Percentiles rank a stretch among this genome's conserved stretches.
phyloP scores from a whole-genome alignment of 2,888 invertebrate genomes.

The Lasioglossum figueresi region DNA sequence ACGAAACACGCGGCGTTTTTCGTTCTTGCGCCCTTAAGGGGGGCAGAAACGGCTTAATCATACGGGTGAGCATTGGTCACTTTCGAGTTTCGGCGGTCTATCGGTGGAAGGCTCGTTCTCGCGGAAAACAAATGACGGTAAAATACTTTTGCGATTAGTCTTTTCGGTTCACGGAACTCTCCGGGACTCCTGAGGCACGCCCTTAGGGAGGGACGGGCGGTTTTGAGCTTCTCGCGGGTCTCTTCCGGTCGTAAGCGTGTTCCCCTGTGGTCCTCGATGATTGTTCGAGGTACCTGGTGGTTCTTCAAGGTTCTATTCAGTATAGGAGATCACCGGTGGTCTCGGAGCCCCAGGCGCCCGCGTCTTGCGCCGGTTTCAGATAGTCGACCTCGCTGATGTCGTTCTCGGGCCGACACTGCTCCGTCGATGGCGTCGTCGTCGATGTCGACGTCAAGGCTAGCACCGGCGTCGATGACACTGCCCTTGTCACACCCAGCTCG shows the following conservation, averaged over 20 bases:
- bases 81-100: background rate
- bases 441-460: slow-evolving; percentile 48
- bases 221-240: slow-evolving; percentile 33
- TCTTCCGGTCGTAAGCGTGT: slow-evolving; percentile 4
- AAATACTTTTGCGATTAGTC: slow-evolving; percentile 51
- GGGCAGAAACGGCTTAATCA: background rate
- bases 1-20: slow-evolving; percentile 40
- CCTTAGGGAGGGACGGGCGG: background rate
- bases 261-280: background rate
- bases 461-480: slow-evolving; percentile 81
- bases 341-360: slow-evolving; percentile 84
- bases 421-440: slow-evolving; percentile 46
- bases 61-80: slow-evolving; percentile 50
- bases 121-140: slow-evolving; percentile 24
- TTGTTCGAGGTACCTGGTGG: background rate
- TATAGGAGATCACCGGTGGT: slow-evolving; percentile 84
- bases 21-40: slow-evolving; percentile 13
- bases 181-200: slow-evolving; percentile 21
- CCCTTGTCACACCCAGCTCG: slow-evolving; percentile 91
- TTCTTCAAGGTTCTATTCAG: slow-evolving; percentile 67
- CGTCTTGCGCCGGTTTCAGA: slow-evolving; percentile 83
- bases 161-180: slow-evolving; percentile 40
- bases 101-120: slow-evolving; percentile 23
- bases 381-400: slow-evolving; percentile 80
- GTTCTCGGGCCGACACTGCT: slow-evolving; percentile 56